These are phyloP conservation scores for Tetanocera ferruginea DNA, from an alignment of 2,888 invertebrate genomes.

Conservation along the genomic window DNA sequence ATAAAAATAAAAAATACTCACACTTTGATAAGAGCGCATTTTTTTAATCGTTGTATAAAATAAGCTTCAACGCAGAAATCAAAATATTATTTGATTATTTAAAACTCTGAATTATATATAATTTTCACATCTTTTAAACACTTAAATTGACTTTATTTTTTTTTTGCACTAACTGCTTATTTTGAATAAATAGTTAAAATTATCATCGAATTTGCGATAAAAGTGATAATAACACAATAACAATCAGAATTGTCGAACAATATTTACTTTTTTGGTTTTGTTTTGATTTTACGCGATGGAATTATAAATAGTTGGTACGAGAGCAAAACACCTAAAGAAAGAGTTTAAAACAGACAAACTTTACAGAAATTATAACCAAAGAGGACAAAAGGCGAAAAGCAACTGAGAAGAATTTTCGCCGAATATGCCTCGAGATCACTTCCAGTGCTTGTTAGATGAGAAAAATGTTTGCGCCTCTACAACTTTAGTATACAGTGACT, in stretches of 20 bases:
- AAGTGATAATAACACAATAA: not conserved
- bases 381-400: constrained; percentile 25
- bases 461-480: not conserved
- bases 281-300: not conserved
- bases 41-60: not conserved
- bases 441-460: not conserved
- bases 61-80: not conserved
- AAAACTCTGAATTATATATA: not conserved
- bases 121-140: not conserved
- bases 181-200: not conserved
- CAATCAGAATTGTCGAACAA: no score
- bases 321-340: constrained; percentile 8
- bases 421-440: constrained; percentile 4
- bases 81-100: not conserved
- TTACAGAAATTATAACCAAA: constrained; percentile 26
- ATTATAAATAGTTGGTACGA: not conserved
- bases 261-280: not conserved
- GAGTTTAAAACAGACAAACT: not conserved
- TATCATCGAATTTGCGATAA: not conserved
- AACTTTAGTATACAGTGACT: no score
- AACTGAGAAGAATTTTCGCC: constrained; percentile 33
- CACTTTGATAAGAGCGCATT: constrained; percentile 26
- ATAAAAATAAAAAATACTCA: not conserved
- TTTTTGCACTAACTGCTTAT: no score
- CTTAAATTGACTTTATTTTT: not conserved